A percentile compares a stretch with the other conserved stretches of the same genome.
Conservation (phyloP, 2,888 invertebrate species). For the Nowickia ferox region DNA sequence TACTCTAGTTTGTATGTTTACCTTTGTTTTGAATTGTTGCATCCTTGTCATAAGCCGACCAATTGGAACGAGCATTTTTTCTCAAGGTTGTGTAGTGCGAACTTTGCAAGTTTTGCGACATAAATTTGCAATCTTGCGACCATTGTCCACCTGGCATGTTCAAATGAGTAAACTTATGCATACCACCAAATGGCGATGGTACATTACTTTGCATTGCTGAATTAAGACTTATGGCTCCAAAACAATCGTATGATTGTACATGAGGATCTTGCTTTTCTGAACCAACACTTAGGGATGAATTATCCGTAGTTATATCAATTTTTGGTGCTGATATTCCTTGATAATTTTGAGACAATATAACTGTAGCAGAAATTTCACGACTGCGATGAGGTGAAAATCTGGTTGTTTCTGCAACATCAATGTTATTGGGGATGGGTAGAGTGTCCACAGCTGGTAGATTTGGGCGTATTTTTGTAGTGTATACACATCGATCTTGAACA, state of each 20-base stretch:
- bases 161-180: slow-evolving; percentile 85
- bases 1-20: slow-evolving; percentile 54
- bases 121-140: slow-evolving; percentile 88
- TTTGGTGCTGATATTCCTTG: slow-evolving; percentile 58
- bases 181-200: slow-evolving; percentile 87
- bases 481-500: slow-evolving; percentile 58
- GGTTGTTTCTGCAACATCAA: slow-evolving; percentile 86
- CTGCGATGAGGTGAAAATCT: slow-evolving; percentile 86
- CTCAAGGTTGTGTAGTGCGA: slow-evolving; percentile 86
- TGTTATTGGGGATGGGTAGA: slow-evolving; percentile 86
- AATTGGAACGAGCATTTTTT: slow-evolving; percentile 79
- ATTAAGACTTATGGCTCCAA: slow-evolving; percentile 87
- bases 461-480: slow-evolving; percentile 78
- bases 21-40: slow-evolving; percentile 70
- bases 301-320: slow-evolving; percentile 79
- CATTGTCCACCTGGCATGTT: slow-evolving; percentile 90
- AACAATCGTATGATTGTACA: slow-evolving; percentile 88
- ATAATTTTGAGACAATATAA: slow-evolving; percentile 84
- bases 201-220: slow-evolving; percentile 91
- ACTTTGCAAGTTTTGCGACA: slow-evolving; percentile 87
- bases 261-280: slow-evolving; percentile 84
- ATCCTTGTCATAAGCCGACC: slow-evolving; percentile 79
- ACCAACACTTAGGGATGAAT: slow-evolving; percentile 66
- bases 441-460: slow-evolving; percentile 85
- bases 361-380: slow-evolving; percentile 87